Evolutionary conservation across 1,140 invertebrate genomes (phyloP).

Genomic region (Lethocerus indicus): DNA sequence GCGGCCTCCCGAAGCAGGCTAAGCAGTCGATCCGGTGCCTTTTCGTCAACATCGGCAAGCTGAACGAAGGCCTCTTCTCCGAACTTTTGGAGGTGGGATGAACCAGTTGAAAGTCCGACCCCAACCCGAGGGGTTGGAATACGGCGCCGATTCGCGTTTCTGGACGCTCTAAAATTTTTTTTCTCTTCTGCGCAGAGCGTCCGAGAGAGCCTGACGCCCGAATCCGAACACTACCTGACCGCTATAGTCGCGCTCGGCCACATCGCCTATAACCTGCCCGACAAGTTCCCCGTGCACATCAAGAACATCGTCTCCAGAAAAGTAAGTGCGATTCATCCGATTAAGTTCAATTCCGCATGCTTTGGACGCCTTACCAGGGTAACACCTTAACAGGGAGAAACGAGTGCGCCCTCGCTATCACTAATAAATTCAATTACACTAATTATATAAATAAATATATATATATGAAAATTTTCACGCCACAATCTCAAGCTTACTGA

Average conservation of each 20-base stretch:
- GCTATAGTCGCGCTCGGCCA: conserved; percentile 88
- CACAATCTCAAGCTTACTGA: too few relatives aligned
- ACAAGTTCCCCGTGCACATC: conserved; percentile 72
- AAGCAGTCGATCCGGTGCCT: conserved; percentile 91
- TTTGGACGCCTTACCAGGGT: too few relatives aligned
- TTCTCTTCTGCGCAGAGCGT: conserved; percentile 30
- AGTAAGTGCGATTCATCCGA: conserved; percentile 36
- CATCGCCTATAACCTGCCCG: conserved; percentile 79
- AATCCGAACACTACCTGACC: conserved; percentile 73
- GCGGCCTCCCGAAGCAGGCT: conserved; percentile 84
- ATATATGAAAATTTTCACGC: too few relatives aligned
- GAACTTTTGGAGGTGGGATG: conserved; percentile 62
- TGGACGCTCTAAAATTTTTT: conserved; percentile 3
- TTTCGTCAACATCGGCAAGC: conserved; percentile 64
- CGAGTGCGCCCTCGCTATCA: too few relatives aligned
- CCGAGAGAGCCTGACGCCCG: conserved; percentile 55
- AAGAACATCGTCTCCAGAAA: conserved; percentile 89
- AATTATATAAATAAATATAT: too few relatives aligned
- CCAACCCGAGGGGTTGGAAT: not conserved
- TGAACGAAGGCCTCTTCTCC: conserved; percentile 64
- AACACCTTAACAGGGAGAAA: too few relatives aligned
- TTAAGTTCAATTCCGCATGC: too few relatives aligned
- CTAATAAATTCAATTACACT: too few relatives aligned
- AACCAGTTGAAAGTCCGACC: not conserved
- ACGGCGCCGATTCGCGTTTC: not conserved